phyloP scores from a whole-genome alignment of 2,888 invertebrate species.

The Oxyteleia sp. region DNA sequence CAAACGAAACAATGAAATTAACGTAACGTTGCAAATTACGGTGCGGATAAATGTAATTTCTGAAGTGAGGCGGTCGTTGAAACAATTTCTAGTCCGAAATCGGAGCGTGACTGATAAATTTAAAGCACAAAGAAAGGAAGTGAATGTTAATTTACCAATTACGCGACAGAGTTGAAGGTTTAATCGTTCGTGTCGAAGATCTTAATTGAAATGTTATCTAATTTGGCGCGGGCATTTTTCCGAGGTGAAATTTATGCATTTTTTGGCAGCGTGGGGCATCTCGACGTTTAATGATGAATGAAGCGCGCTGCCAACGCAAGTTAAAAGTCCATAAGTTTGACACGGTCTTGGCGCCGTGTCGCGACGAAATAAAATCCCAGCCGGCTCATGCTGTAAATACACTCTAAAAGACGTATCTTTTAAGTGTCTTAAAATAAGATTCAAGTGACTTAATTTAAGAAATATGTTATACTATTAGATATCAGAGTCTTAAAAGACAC shows the following conservation, averaged over 20 bases:
- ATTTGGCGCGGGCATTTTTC: constrained; percentile 40
- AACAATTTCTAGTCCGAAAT: too few species aligned
- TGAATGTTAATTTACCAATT: too few species aligned
- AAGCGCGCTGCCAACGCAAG: constrained; percentile 38
- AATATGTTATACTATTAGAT: too few species aligned
- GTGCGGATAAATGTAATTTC: too few species aligned
- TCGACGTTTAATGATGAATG: constrained; percentile 52
- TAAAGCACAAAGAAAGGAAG: too few species aligned
- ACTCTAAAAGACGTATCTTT: too few species aligned
- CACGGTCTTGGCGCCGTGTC: constrained; percentile 57
- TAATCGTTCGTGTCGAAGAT: constrained; percentile 41
- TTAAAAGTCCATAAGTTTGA: constrained; percentile 59
- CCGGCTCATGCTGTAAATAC: constrained; percentile 44
- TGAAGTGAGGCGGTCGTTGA: too few species aligned
- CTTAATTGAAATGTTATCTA: constrained; percentile 32
- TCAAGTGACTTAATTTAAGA: too few species aligned
- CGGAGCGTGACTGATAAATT: constrained; percentile 1
- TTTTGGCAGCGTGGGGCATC: constrained; percentile 29
- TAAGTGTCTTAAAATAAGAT: too few species aligned
- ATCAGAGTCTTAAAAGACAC: too few species aligned
- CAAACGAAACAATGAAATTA: too few species aligned
- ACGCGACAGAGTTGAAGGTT: background rate
- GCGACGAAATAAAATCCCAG: constrained; percentile 46
- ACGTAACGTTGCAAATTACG: too few species aligned
- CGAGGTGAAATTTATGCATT: constrained; percentile 28